phyloP scores from a whole-genome alignment of 2,113 vertebrate species.

The Anolis sagrei region DNA sequence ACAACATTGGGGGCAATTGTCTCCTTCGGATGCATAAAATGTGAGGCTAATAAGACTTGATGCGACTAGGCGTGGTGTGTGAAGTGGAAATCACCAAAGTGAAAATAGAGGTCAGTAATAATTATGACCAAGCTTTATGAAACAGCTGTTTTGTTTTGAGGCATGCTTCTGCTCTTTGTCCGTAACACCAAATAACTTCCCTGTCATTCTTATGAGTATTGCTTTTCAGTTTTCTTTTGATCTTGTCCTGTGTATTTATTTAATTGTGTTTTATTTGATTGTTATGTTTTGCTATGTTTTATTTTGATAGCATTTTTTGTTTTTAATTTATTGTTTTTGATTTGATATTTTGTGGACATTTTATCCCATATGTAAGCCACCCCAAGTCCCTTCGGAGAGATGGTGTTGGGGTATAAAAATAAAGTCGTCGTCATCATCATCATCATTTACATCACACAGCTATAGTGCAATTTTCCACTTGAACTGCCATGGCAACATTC shows the following conservation, averaged over 20 bases:
- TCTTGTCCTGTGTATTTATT: too few species aligned
- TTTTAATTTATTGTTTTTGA: too few species aligned
- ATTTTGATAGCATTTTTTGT: too few species aligned
- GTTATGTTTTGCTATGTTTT: too few species aligned
- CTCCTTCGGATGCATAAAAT: neutral
- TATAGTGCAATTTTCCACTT: neutral
- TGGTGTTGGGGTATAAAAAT: too few species aligned
- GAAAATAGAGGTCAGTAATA: neutral
- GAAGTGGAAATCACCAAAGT: neutral
- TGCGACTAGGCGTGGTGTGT: neutral
- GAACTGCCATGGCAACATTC: too few species aligned
- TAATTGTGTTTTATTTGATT: too few species aligned
- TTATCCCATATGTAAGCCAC: too few species aligned
- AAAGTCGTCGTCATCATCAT: too few species aligned
- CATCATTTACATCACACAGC: neutral
- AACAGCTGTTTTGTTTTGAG: neutral
- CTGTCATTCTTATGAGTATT: neutral
- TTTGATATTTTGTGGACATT: too few species aligned
- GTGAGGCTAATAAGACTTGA: neutral
- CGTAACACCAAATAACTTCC: neutral
- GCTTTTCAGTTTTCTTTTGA: slow-evolving; percentile 13
- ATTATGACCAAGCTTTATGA: neutral
- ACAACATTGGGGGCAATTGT: neutral
- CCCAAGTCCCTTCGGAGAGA: too few species aligned
- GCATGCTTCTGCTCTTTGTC: neutral